phyloP scores from a whole-genome alignment of 1,140 invertebrate species.

The Neomicropteryx cornuta region DNA sequence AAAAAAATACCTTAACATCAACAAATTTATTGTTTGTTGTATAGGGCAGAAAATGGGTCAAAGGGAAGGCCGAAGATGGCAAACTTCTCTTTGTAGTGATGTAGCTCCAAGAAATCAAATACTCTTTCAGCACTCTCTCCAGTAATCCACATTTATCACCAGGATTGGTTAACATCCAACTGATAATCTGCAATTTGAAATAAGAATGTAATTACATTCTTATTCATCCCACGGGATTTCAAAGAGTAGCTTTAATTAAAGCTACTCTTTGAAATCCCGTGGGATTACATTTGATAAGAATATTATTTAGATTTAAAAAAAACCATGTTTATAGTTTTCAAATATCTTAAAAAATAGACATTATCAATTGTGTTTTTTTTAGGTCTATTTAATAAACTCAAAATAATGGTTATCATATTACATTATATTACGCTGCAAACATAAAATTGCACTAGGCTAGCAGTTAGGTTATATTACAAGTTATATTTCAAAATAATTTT shows the following conservation, averaged over 20 bases:
- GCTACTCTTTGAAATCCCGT: too few relatives aligned
- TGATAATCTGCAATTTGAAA: slow-evolving; percentile 24
- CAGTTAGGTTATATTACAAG: too few relatives aligned
- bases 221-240: too few relatives aligned
- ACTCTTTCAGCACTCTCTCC: slow-evolving; percentile 61
- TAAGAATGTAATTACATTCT: too few relatives aligned
- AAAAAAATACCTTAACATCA: slow-evolving; percentile 25
- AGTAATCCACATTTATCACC: slow-evolving; percentile 26
- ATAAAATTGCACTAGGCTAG: too few relatives aligned
- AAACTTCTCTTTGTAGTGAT: slow-evolving; percentile 59
- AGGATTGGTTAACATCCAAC: slow-evolving; percentile 28
- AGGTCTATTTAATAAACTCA: too few relatives aligned
- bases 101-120: slow-evolving; percentile 60
- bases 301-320: slow-evolving; percentile 5
- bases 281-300: too few relatives aligned
- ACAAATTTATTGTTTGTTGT: slow-evolving; percentile 42
- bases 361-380: not conserved
- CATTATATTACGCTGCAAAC: too few relatives aligned
- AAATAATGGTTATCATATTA: too few relatives aligned
- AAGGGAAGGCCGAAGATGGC: slow-evolving; percentile 50
- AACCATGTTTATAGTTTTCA: not conserved
- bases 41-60: slow-evolving; percentile 58
- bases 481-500: too few relatives aligned
- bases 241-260: too few relatives aligned
- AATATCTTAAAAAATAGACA: not conserved